Percentiles rank a stretch among this genome's conserved stretches.
phyloP scores from a whole-genome alignment of 2,888 invertebrate genomes.

The Drosophila koepferae region DNA sequence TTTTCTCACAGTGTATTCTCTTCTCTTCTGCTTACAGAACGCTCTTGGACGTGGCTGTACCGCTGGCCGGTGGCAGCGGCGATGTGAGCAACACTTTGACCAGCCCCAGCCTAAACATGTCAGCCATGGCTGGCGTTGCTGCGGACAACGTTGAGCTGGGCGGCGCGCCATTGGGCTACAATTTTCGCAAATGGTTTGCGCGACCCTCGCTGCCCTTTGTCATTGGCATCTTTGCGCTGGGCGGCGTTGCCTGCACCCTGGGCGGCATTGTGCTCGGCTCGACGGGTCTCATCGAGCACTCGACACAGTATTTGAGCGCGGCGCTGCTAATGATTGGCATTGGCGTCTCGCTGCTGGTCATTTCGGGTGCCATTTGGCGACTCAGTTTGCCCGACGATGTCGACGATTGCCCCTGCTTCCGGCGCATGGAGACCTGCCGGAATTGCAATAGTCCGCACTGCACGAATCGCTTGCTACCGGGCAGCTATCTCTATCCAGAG shows the following conservation, averaged over 20 bases:
- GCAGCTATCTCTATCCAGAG: conserved; percentile 96
- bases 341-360: conserved; percentile 96
- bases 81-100: conserved; percentile 35
- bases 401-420: conserved; percentile 89
- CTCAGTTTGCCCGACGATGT: conserved; percentile 92
- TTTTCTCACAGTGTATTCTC: conserved; percentile 13
- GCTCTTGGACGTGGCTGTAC: conserved; percentile 61
- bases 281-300: conserved; percentile 84
- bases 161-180: conserved; percentile 39
- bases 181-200: conserved; percentile 83
- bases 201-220: conserved; percentile 84
- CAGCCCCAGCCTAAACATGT: conserved; percentile 40
- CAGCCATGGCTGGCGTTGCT: conserved; percentile 21
- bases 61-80: conserved; percentile 47
- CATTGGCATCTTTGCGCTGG: conserved; percentile 84
- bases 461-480: conserved; percentile 92
- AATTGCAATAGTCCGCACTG: conserved; percentile 88
- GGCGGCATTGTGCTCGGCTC: conserved; percentile 84
- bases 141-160: conserved; percentile 23
- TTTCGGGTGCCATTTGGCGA: conserved; percentile 97
- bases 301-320: conserved; percentile 84
- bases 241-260: conserved; percentile 84
- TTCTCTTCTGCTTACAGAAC: conserved; percentile 47
- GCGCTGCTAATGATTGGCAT: conserved; percentile 87
- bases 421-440: conserved; percentile 86